Evolutionary conservation across 2,113 vertebrate species (phyloP).

Genomic region (Gulo gulo): DNA sequence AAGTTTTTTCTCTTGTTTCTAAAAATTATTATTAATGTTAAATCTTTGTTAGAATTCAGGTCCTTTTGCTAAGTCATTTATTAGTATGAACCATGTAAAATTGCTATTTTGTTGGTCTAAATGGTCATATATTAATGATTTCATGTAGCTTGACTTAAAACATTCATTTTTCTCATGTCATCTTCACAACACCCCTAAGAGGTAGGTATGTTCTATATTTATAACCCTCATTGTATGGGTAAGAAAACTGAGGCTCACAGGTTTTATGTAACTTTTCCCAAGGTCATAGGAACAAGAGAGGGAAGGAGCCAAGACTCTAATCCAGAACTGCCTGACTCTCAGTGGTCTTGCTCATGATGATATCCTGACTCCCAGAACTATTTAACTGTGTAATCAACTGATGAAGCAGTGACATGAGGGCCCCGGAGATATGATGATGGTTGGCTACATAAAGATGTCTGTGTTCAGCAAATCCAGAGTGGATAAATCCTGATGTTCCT

Average conservation of each 20-base stretch:
- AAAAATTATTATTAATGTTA: background rate
- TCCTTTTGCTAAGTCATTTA: background rate
- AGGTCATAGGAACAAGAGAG: background rate
- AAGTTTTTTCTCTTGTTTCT: background rate
- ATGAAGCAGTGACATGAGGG: background rate
- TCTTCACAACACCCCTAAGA: background rate
- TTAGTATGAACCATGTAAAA: background rate
- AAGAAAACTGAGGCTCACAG: background rate
- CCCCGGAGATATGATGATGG: background rate
- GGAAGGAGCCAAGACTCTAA: background rate
- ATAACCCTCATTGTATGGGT: background rate
- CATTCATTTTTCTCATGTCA: background rate
- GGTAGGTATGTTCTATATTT: background rate
- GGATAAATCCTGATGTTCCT: background rate
- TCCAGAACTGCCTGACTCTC: background rate
- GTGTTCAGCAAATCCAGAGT: background rate
- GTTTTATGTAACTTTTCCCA: background rate
- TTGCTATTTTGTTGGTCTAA: background rate
- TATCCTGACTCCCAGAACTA: background rate
- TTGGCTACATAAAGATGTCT: background rate
- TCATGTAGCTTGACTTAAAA: background rate
- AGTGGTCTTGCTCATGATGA: background rate
- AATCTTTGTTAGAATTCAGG: background rate
- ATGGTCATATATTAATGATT: background rate
- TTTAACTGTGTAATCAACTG: background rate